Evolutionary conservation across 2,888 invertebrate species (phyloP), one percentile per base, ranked within the genome.

Genomic region (Myopa tessellatipennis): DNA sequence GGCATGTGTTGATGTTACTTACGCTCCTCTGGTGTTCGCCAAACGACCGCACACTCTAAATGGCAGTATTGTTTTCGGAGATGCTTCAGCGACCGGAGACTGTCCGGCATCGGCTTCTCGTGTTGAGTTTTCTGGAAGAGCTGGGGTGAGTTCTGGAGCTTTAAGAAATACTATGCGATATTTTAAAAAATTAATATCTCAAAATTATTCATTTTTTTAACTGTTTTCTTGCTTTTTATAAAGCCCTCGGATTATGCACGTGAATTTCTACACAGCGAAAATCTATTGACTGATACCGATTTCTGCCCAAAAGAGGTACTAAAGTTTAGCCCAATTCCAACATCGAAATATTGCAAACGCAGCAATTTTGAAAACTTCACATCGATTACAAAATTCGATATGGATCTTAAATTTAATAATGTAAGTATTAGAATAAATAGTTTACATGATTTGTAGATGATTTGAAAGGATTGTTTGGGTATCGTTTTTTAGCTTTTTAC

Each of bases 261-360:
- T 4, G 85, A 87, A 40, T 88, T 88, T 69, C 81, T 88, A 26
- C 79, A 84, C 18, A 87, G 87, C 12, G 87, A 87, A 68, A 87
- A 86, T 79, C 84, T 84, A 26, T 83, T 88, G 3, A 87, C 86
- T 40, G 87, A 88, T 78, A 87, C 86, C 6, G 85, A 86, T 77
- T 86, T 86, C 68, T 89, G 89, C 77, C 89, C 89, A 71, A 88
- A 88, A 75, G 89, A 89, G 78, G 86, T 89, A 70, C 84, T 89
- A 6, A 89, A 89, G 83, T 89, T 89, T 75, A 86, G 86, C 38
- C 89, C 89, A 36, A 89, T 89, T 77, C 89, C 89, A 55, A 88
- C 88, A 4, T 88, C 88, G 5, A 88, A 87, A 74, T 88, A 87
- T 77, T 89, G 89, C 81, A 88, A 88, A 74, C 85, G 87, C 40